Base-by-base conservation (phyloP, 2,888 invertebrate species). In the Coelopa pilipes region DNA sequence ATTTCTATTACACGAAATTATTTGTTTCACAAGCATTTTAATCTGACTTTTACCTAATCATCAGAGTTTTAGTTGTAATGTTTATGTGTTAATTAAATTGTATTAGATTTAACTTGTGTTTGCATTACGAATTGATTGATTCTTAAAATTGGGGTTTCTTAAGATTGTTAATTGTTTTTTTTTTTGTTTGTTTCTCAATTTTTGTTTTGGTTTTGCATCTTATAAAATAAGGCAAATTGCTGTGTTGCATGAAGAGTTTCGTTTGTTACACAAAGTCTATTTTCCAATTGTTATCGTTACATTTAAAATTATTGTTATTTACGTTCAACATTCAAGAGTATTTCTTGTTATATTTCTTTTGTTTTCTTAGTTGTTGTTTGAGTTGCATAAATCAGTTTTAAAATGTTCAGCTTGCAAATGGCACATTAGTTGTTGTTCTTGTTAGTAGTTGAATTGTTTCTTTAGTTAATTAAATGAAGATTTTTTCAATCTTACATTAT, bases 191-290 rank as follows among this genome's bases (percentile, higher is more conserved):
- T 66, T 65, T 21, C 17, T 60, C 12, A 19, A 47, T 67, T 7
- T 67, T 68, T 45, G 47, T 65, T 57, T 65, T 46, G 24, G 55
- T 45, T 50, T 71, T 71, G 71, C 71, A 15, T 63, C 53, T 71
- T 63, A 65, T 55, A 71, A 71, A 71, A 71, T 71, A 71, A 71
- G 71, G 71, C 71, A 71, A 71, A 55, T 71, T 71, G 46, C 65
- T 65, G 71, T 71, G 71, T 71, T 62, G 34, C 34, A 34, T 34
- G 34, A 34, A 34, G 34, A 34, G 34, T 34, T 34, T 45, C 24
- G 13, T 34, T 60, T 24, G 11, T 60, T 34, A 34, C 34, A n/a
- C 46, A 45, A 49, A 71, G 71, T 71, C 65, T 65, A 71, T 71
- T 71, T 53, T 19, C 46, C 17, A 45, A 47, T 60, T 1, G 24